Conservation (phyloP, 2,113 vertebrate species). For the Tapirus terrestris region DNA sequence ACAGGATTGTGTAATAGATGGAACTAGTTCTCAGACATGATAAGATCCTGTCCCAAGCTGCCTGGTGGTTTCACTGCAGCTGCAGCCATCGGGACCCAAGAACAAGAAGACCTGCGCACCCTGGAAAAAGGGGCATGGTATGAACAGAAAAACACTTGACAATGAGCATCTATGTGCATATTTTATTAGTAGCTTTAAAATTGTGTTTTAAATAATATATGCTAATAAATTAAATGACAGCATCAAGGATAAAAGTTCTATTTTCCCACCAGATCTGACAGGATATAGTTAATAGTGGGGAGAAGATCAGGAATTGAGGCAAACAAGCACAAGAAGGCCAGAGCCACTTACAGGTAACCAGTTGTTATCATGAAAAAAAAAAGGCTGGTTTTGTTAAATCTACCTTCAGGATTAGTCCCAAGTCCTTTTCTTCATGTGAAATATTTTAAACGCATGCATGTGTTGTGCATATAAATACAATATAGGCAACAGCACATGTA, state of each 20-base stretch:
- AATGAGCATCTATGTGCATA: not conserved
- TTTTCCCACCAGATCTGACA: not conserved
- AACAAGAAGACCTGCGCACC: not conserved
- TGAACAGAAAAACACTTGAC: not conserved
- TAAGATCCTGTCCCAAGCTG: too few relatives aligned
- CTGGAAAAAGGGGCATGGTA: fast-evolving
- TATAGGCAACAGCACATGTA: not conserved
- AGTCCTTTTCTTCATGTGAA: not conserved
- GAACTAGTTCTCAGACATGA: fast-evolving
- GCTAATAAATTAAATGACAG: not conserved
- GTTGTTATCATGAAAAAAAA: not conserved
- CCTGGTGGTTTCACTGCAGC: not conserved
- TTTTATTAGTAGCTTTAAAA: not conserved
- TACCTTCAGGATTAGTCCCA: not conserved
- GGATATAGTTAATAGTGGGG: not conserved
- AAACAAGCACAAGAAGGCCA: not conserved
- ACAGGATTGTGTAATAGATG: not conserved
- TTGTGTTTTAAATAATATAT: not conserved
- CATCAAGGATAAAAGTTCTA: not conserved
- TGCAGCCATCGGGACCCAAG: not conserved
- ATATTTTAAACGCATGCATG: not conserved
- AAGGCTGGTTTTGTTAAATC: not conserved
- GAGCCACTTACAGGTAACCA: not conserved
- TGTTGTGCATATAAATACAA: not conserved
- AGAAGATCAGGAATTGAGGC: not conserved